Evolutionary conservation across 2,113 vertebrate species (phyloP).

Genomic region (Pipra filicauda): DNA sequence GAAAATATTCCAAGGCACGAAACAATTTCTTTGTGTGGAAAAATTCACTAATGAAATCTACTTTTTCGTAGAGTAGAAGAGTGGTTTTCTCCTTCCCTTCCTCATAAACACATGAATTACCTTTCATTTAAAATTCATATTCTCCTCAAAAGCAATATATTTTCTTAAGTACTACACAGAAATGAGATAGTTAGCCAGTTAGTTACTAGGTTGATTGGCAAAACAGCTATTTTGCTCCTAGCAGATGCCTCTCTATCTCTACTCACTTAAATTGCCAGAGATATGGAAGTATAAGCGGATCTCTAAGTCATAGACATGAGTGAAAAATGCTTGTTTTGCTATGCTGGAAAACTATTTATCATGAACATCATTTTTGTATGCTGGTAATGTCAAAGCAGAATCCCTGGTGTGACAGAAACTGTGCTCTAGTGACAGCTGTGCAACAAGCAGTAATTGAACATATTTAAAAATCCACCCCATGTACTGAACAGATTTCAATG

Average conservation of each 20-base stretch:
- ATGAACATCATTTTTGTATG: conserved; percentile 44
- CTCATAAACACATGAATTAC: background rate
- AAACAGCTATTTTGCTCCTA: background rate
- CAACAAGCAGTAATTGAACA: conserved; percentile 73
- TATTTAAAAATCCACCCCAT: conserved; percentile 77
- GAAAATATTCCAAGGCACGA: background rate
- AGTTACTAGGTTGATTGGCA: background rate
- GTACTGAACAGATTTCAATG: conserved; percentile 78
- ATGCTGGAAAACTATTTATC: conserved; percentile 39
- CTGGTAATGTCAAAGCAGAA: conserved; percentile 56
- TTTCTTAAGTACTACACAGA: background rate
- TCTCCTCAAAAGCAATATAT: background rate
- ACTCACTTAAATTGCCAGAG: background rate
- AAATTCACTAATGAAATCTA: background rate
- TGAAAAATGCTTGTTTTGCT: conserved; percentile 51
- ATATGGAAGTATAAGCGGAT: background rate
- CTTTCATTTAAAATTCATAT: background rate
- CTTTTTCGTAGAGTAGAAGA: background rate
- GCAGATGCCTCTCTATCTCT: background rate
- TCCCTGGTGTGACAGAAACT: conserved; percentile 59
- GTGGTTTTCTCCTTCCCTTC: background rate
- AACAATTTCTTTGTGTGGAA: background rate
- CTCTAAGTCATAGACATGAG: background rate
- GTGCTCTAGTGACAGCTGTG: conserved; percentile 71
- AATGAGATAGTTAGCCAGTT: background rate